A percentile compares a stretch with the other conserved stretches of the same genome.
Evolutionary conservation across 2,797 vertebrate species (phyloP).

Genomic region (Crypturellus tataupa): DNA sequence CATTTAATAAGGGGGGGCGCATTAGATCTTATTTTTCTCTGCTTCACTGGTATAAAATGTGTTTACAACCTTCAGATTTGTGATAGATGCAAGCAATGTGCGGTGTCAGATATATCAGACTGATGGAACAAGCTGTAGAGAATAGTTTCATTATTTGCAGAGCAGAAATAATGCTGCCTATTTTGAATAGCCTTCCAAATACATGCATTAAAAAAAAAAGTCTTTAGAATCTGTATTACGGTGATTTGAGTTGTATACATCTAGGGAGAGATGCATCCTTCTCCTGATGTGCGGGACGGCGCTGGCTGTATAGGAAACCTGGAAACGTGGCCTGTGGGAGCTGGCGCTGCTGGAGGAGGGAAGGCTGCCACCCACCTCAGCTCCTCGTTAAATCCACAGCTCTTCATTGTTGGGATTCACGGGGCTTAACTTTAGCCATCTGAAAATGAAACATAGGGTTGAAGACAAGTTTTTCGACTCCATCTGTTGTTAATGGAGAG

Average conservation of each 20-base stretch:
- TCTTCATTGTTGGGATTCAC: rapidly evolving
- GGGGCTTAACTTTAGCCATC: not conserved
- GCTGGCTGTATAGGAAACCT: rapidly evolving
- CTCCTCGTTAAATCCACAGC: not conserved
- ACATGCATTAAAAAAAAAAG: not conserved
- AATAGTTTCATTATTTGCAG: not conserved
- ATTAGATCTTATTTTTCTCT: not conserved
- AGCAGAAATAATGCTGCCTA: not conserved
- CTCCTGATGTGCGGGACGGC: not conserved
- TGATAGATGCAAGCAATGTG: not conserved
- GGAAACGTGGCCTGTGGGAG: not conserved
- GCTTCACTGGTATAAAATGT: not conserved
- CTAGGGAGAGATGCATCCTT: not conserved
- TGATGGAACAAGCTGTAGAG: not conserved
- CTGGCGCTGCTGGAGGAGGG: not conserved
- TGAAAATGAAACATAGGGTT: not conserved
- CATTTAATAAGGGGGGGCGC: not conserved
- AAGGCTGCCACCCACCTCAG: not conserved
- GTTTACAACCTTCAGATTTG: not conserved
- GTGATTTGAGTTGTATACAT: not conserved
- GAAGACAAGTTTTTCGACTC: not conserved
- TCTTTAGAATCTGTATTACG: not conserved
- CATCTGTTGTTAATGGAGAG: not conserved
- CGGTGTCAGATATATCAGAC: not conserved
- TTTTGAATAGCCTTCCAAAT: not conserved